Evolutionary conservation across 2,888 invertebrate species (phyloP), one percentile per base, ranked within the genome.

Genomic region (Allophyes oxyacanthae): DNA sequence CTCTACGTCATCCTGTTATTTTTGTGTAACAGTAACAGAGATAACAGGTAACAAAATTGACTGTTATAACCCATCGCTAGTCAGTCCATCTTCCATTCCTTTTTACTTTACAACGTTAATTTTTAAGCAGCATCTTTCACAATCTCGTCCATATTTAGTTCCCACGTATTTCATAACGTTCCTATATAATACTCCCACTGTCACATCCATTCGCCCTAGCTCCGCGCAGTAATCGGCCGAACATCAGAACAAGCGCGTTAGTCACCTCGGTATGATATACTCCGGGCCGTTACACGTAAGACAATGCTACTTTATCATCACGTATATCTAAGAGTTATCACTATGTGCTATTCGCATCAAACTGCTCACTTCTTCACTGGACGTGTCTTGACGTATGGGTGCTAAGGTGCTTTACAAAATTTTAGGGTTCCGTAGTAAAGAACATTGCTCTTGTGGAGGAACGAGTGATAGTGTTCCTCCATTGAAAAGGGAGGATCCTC

Each of bases 231-330:
- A 72, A 74, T 74, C 74, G 43, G 60, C 57, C 57, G 50, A 68
- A 73, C 76, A 75, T 73, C 70, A 64, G 70, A 57, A 38, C 61
- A 48, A 64, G 56, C 58, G 66, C 72, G 79, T 79, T 81, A 83
- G 78, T 83, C 85, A 83, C 77, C 75, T 81, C 73, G 54, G 48
- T 38, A 42, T 70, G 84, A 85, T 84, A 85, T 81, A 81, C 83
- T 78, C 69, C 68, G 75, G 79, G 81, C 74, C 75, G 59, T 66
- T 73, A 75, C 78, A 78, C 78, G 81, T 79, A 75, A 70, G 75
- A 78, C 75, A 78, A 78, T 76, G 71, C 78, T 69, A 68, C 69
- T 75, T 77, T 79, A 79, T 78, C 76, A 64, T 55, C 71, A 73
- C 76, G 76, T 74, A 56, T 67, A 58, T 74, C 71, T 76, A 75